Conservation (phyloP, 2,113 vertebrate species). For the Pituophis catenifer region DNA sequence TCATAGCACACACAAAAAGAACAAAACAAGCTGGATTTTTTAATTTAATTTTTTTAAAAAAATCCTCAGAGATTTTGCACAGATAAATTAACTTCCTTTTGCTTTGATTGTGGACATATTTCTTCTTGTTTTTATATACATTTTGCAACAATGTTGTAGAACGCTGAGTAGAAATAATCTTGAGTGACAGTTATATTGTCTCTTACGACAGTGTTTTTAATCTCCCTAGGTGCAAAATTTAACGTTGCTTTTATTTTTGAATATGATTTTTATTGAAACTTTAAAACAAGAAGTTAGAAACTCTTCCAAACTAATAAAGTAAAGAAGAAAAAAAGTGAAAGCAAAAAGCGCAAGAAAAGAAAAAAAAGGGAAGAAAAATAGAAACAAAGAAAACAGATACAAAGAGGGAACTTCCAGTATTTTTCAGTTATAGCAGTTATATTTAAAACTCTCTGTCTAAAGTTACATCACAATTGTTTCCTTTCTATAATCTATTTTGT, state of each 20-base stretch:
- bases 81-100: accelerated
- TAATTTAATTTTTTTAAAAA: background rate
- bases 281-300: background rate
- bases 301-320: background rate
- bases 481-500: background rate
- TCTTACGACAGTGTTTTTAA: background rate
- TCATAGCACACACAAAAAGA: background rate
- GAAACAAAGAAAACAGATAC: background rate
- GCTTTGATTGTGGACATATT: background rate
- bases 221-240: background rate
- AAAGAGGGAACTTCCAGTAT: background rate
- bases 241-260: background rate
- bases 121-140: background rate
- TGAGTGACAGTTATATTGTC: background rate
- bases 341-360: background rate
- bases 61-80: background rate
- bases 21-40: background rate
- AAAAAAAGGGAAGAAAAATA: background rate
- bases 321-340: background rate
- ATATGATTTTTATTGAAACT: background rate
- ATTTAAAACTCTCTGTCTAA: background rate
- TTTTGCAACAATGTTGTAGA: background rate
- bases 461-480: background rate
- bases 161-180: background rate
- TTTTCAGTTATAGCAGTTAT: background rate